Base-by-base conservation (phyloP, 37 sponge, comb jelly and placozoan genomes). In the Cladorhizidae sp. region DNA sequence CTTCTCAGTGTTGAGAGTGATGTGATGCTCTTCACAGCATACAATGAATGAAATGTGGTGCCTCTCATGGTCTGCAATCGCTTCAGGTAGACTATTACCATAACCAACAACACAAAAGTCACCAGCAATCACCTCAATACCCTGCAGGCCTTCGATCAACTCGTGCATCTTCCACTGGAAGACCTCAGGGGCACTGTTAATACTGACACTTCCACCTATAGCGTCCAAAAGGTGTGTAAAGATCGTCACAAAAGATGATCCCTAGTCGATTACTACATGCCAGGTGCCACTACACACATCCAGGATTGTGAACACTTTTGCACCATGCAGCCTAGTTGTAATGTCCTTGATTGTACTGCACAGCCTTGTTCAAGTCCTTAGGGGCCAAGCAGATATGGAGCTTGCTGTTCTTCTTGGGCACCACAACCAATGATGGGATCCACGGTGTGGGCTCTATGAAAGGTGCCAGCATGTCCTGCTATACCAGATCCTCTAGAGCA, bases 221-320 rank as follows among this genome's bases (percentile, higher is more conserved):
- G 23, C 81, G 52, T 5, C 87, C 87, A 40, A 87, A 87, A 1
- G 81, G 87, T 25, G 87, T 80, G 76, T 75, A 69, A 69, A 86
- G 73, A 3, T 79, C 50, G 92, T 91, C 31, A 91, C 54, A 29
- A 82, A 59, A 36, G 82, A 81, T 28, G 84, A 87, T 37, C 21
- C 35, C 33, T 87, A 80, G 39, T 81, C 79, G n/a, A 91, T 56
- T 54, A 42, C 29, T 20, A 91, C 70, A 29, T 91, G 92, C 92
- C 88, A 91, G 61, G 77, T 87, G 29, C 84, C 92, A 54, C 80
- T 38, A 18, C 56, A 26, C 8, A 54, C 87, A 87, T 82, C 92
- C 3, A 86, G 64, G 14, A 82, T 58, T 54, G 92, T 79, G 78
- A 91, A 91, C 29, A 82, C 52, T 43, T 71, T 88, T 35, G 79